Conservation (phyloP, 2,113 vertebrate genomes). For the Caloenas nicobarica region DNA sequence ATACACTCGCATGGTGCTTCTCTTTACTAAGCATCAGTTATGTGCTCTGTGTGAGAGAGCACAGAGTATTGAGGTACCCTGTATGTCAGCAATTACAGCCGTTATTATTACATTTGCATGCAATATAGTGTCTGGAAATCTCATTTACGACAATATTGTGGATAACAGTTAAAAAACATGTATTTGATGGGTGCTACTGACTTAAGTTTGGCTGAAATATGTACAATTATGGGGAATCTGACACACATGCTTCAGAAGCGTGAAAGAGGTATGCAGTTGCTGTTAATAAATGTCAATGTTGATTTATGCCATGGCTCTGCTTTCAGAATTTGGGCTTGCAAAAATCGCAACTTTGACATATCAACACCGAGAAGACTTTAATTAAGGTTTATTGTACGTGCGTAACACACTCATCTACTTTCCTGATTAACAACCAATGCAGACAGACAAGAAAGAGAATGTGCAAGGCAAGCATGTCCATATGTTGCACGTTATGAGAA, state of each 20-base stretch:
- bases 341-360: background rate
- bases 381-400: background rate
- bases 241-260: background rate
- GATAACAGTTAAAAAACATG: background rate
- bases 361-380: background rate
- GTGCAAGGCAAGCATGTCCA: background rate
- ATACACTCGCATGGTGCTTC: rapidly evolving
- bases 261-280: background rate
- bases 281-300: background rate
- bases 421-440: background rate
- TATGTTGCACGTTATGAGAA: background rate
- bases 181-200: background rate
- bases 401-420: background rate
- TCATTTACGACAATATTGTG: background rate
- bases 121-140: background rate
- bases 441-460: background rate
- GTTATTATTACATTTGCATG: background rate
- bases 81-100: background rate
- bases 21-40: background rate
- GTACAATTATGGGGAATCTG: background rate
- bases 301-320: background rate
- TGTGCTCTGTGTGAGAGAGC: rapidly evolving
- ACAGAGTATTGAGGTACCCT: background rate
- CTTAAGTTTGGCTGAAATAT: background rate
- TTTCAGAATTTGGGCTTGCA: background rate